Conservation (phyloP, 2,797 vertebrate species). For the Acrossocheilus fasciatus region DNA sequence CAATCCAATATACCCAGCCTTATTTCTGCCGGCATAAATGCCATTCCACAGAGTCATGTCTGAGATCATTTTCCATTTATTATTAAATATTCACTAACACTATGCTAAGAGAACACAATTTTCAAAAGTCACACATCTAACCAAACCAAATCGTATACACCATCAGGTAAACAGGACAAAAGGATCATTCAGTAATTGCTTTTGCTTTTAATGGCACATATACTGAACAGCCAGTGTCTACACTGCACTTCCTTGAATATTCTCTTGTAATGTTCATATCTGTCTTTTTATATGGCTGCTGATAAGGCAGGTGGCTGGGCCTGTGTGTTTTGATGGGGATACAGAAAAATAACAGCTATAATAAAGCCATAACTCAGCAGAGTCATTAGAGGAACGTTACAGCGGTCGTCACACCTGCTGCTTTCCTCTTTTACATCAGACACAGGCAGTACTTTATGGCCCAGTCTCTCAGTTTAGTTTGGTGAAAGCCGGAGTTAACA, state of each 20-base stretch:
- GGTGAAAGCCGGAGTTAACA: conserved; percentile 51
- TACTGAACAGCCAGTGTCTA: conserved; percentile 62
- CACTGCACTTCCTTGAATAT: conserved; percentile 56
- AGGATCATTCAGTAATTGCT: neutral
- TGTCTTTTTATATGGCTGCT: conserved; percentile 73
- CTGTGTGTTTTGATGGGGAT: conserved; percentile 76
- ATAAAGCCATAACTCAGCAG: conserved; percentile 81
- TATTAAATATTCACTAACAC: neutral
- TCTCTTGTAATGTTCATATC: conserved; percentile 64
- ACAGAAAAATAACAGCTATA: conserved; percentile 66
- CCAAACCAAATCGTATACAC: neutral
- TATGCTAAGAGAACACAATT: neutral
- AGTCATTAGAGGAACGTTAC: conserved; percentile 74
- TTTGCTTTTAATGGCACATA: conserved; percentile 49
- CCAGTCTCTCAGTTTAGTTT: conserved; percentile 69
- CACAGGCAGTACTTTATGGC: conserved; percentile 75
- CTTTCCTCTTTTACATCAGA: conserved; percentile 75
- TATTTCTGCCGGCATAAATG: conserved; percentile 69
- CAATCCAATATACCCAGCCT: conserved; percentile 70
- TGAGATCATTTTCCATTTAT: conserved; percentile 1
- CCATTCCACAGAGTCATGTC: conserved; percentile 38
- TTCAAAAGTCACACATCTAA: neutral
- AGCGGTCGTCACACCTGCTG: conserved; percentile 78
- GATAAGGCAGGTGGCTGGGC: conserved; percentile 80
- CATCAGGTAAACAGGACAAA: neutral